phyloP scores from a whole-genome alignment of 2,888 invertebrate species.

The Oscheius myriophilus region DNA sequence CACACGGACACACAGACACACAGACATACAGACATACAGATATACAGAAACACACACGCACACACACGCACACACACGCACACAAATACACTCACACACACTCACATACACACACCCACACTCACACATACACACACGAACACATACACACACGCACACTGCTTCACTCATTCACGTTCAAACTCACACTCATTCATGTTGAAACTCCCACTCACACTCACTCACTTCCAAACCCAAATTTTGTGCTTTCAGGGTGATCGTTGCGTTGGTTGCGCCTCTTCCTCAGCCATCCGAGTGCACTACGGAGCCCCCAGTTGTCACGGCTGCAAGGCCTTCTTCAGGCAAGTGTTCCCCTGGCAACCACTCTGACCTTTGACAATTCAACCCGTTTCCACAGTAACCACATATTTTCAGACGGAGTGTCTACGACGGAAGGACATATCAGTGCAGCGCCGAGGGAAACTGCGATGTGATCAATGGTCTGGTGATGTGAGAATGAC shows the following conservation, averaged over 20 bases:
- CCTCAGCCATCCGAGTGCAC: conserved; percentile 56
- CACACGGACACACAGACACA: no score
- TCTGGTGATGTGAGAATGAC: conserved; percentile 18
- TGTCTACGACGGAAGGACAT: conserved; percentile 57
- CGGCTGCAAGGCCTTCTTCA: conserved; percentile 61
- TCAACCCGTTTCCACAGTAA: background rate
- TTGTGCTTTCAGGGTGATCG: conserved; percentile 39
- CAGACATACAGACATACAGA: no score
- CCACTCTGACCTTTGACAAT: background rate
- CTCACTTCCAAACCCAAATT: no score
- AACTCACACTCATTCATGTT: no score
- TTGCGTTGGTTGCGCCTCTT: conserved; percentile 58
- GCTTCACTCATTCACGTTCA: no score
- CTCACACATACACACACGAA: no score
- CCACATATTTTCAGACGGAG: conserved; percentile 37
- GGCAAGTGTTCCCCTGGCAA: conserved; percentile 25
- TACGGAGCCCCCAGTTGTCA: conserved; percentile 62
- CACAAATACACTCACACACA: no score
- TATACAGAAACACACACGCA: no score
- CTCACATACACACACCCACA: no score
- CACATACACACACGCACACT: no score
- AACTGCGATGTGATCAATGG: conserved; percentile 60
- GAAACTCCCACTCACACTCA: no score
- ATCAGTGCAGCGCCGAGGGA: conserved; percentile 52
- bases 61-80: no score